Percentiles rank a stretch among this genome's conserved stretches.
These are phyloP conservation scores for Dromaius novaehollandiae DNA, from an alignment of 2,113 vertebrate genomes.

Conservation along the genomic window DNA sequence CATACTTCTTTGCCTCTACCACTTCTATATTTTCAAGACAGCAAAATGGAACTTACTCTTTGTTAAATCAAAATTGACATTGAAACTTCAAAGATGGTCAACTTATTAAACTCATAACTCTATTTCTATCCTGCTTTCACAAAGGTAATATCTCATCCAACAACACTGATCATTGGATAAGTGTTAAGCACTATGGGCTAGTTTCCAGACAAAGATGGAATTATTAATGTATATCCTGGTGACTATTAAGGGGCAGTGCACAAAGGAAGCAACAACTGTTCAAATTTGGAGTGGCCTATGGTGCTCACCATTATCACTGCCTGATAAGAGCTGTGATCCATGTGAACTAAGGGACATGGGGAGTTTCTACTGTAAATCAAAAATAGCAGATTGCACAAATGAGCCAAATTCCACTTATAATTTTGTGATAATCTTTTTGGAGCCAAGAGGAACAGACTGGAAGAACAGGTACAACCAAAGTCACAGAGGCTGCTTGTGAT, in stretches of 20 bases:
- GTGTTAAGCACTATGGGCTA: not conserved
- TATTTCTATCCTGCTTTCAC: not conserved
- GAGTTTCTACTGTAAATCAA: not conserved
- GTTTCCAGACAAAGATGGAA: not conserved
- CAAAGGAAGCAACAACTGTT: not conserved
- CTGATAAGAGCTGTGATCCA: not conserved
- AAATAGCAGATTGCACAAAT: not conserved
- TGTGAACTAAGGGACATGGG: not conserved
- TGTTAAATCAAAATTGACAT: not conserved
- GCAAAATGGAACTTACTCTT: not conserved
- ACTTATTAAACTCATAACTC: not conserved
- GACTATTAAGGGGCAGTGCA: not conserved
- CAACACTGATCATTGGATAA: not conserved
- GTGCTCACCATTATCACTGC: not conserved
- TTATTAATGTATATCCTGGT: not conserved
- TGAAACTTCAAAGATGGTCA: not conserved
- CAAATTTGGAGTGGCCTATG: not conserved
- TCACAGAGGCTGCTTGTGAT: not conserved
- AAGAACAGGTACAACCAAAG: not conserved
- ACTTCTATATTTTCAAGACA: not conserved
- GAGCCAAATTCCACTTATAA: not conserved
- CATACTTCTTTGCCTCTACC: not conserved
- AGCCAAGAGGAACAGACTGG: not conserved
- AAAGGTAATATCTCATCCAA: not conserved
- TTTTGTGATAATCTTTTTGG: not conserved